Conservation (phyloP, 2,113 vertebrate genomes). For the Actenoides hombroni region DNA sequence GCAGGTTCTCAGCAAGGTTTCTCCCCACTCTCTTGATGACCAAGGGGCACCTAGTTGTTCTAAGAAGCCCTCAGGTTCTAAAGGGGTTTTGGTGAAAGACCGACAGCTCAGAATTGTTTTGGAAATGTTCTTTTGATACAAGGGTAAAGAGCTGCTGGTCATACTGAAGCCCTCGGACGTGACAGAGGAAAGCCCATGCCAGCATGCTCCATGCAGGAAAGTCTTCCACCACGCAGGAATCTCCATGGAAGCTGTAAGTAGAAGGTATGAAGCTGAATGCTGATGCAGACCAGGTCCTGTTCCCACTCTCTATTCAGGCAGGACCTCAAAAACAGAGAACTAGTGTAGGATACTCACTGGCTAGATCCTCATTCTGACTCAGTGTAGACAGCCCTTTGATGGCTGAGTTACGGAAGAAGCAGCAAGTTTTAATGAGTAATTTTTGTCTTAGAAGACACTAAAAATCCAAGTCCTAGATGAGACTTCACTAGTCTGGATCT, state of each 20-base stretch:
- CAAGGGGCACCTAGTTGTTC: background rate
- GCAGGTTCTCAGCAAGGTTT: background rate
- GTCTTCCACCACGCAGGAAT: background rate
- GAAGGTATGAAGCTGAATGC: background rate
- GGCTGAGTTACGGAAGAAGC: background rate
- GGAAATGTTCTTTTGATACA: background rate
- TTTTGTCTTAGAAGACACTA: background rate
- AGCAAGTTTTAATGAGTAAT: background rate
- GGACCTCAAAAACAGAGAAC: background rate
- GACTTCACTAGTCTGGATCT: background rate
- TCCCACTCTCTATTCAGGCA: background rate
- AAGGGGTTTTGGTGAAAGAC: background rate
- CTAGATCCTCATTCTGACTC: background rate
- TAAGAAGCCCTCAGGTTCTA: background rate
- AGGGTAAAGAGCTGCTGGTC: background rate
- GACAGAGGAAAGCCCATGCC: background rate
- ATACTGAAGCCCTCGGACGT: background rate
- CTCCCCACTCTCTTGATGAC: background rate
- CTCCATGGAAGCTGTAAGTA: background rate
- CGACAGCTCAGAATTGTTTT: background rate
- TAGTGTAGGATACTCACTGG: background rate
- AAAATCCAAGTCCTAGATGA: background rate
- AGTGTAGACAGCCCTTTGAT: background rate
- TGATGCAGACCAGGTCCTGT: background rate
- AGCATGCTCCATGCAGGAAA: background rate